Base-by-base conservation (phyloP, 2,888 invertebrate genomes). In the Parochlus steinenii region DNA sequence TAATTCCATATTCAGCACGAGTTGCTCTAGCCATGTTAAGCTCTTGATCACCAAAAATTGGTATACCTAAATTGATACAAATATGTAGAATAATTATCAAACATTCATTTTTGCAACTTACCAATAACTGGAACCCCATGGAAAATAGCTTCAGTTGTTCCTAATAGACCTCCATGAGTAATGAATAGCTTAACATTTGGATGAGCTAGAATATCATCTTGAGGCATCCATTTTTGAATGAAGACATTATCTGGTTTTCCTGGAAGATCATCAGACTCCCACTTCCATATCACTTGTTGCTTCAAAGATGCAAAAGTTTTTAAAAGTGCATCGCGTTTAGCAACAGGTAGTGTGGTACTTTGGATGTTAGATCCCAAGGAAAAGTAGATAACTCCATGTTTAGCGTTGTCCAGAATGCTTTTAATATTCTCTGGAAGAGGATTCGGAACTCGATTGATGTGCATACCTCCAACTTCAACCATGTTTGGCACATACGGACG, bases 1-100 rank as follows among this genome's bases (percentile, higher is more conserved):
- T 47, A 3, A 55, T 41, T 1, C 56, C 65, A 44, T 53, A 58
- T 4, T 65, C 67, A 27, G 49, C 46, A 3, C 45, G 40, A 35
- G 52, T 56, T 3, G 63, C 60, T 7, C 53, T 52, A 2, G 47
- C 54, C 49, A 65, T 61, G 40, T 67, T 67, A 11, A 59, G 41
- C 34, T 56, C 53, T 45, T 68, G 67, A 47, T 68, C 67, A 0
- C 54, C 61, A 38, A 61, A 61, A 12, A 67, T 50, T 1, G 67
- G 67, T 30, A 67, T 56, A 3, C 62, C 64, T n/a, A n/a, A n/a
- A n/a, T n/a, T n/a, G n/a, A n/a, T n/a, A n/a, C n/a, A n/a, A n/a
- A n/a, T 46, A 5, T 48, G n/a, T n/a, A n/a, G n/a, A n/a, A n/a
- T n/a, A n/a, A n/a, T n/a, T n/a, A n/a, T 49, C 40, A 55, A 48